Base-by-base conservation (phyloP, 2,888 invertebrate species). In the Ephialtes manifestator region DNA sequence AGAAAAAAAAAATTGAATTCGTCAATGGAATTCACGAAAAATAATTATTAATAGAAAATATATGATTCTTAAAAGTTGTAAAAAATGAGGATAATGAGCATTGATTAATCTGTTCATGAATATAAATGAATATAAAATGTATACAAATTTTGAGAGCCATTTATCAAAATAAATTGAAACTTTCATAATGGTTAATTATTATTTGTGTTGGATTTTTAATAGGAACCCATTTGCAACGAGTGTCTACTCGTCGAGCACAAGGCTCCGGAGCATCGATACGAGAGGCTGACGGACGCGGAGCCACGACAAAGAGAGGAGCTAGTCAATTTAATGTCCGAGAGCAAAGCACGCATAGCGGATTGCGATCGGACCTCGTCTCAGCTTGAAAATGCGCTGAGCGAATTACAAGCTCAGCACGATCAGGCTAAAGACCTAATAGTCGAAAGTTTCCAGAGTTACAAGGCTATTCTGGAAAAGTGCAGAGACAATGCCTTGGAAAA, bases 161-260 rank as follows among this genome's bases (percentile, higher is more conserved):
- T 39, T 1, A 39, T 39, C 0, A 1, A 39, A 39, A 39, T 39
- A 0, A 0, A 39, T 39, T 10, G 10, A 39, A 10, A 39, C 10
- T 39, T 39, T 10, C 10, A 8, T 10, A 10, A 39, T 10, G 0
- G 10, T 10, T 39, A 28, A 46, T 55, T n/a, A 18, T 28, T 43
- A 67, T 53, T 60, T 58, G 10, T 43, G 75, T 48, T 81, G 60
- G n/a, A 39, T 65, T 70, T 70, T 63, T 55, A 74, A 51, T 96
- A 98, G 95, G 96, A 97, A 86, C 97, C 97, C 35, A 97, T 97
- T 86, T 99, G 98, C 94, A 96, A 96, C 90, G 98, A 98, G 94
- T 99, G 99, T 94, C 95, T 97, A 87, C 96, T 97, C 86, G 95
- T 96, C 51, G 97, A 97, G 86, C 98, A 99, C 93, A 97, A 97